Conservation (phyloP, 2,797 vertebrate species). For the Antennarius maculatus region DNA sequence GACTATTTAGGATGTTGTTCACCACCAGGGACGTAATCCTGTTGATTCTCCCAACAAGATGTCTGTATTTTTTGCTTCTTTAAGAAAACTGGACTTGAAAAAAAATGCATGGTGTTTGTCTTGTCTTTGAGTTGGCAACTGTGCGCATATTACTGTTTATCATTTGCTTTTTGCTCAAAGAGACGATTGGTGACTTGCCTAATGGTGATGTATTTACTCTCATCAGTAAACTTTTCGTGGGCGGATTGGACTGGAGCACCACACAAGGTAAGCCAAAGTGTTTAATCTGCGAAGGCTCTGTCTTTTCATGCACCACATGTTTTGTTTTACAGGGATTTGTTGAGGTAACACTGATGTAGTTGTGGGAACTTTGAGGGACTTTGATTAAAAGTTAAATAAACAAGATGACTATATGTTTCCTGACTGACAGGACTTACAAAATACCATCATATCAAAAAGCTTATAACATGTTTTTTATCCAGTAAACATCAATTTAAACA, state of each 20-base stretch:
- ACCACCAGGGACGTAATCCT: constrained; percentile 18
- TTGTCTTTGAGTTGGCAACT: too few relatives aligned
- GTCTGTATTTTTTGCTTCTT: neutral
- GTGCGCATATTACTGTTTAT: neutral
- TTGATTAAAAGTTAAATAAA: constrained; percentile 8
- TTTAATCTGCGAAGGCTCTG: neutral
- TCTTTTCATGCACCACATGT: neutral
- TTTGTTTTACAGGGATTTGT: constrained; percentile 5
- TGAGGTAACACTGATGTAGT: neutral
- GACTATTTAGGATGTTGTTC: constrained; percentile 48
- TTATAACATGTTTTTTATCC: neutral
- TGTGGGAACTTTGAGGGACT: constrained; percentile 4
- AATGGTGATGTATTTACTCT: constrained; percentile 37
- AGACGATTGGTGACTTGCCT: constrained; percentile 4
- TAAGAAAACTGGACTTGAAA: neutral
- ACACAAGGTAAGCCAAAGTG: constrained; percentile 90
- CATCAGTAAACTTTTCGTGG: constrained; percentile 98
- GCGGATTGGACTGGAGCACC: constrained; percentile 98
- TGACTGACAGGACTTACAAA: neutral
- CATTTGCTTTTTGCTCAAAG: neutral
- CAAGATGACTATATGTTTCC: neutral
- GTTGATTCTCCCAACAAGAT: constrained; percentile 5
- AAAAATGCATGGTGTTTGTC: too few relatives aligned
- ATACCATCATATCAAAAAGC: too few relatives aligned
- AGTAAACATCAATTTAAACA: too few relatives aligned